phyloP scores from a whole-genome alignment of 2,888 invertebrate species.

The Ophion slaviceki region DNA sequence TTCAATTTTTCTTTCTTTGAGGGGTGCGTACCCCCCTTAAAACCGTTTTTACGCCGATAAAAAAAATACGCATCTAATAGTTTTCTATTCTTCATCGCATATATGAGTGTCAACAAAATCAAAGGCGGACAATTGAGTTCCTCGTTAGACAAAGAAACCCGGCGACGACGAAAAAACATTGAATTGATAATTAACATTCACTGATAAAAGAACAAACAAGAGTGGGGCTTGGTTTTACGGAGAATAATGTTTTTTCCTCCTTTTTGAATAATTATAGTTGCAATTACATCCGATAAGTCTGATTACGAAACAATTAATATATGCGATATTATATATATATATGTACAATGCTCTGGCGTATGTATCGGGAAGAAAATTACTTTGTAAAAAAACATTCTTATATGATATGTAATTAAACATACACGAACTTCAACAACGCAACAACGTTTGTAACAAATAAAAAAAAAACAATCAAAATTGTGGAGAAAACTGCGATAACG shows the following conservation, averaged over 20 bases:
- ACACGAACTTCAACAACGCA: constrained; percentile 29
- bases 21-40: too few species aligned
- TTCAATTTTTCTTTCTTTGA: too few species aligned
- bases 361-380: constrained; percentile 54
- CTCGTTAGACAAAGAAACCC: neutral
- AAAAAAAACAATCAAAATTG: constrained; percentile 8
- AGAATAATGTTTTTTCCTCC: constrained; percentile 36
- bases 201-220: constrained; percentile 33
- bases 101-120: too few species aligned
- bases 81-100: too few species aligned
- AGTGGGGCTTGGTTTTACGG: constrained; percentile 34
- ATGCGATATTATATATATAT: constrained; percentile 61
- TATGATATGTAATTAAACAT: constrained; percentile 62
- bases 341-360: constrained; percentile 55
- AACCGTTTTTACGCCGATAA: too few species aligned
- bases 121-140: too few species aligned
- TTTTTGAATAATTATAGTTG: constrained; percentile 61
- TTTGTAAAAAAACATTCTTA: constrained; percentile 64
- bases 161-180: neutral
- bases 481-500: constrained; percentile 8
- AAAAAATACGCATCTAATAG: too few species aligned
- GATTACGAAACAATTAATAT: constrained; percentile 66
- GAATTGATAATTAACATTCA: constrained; percentile 43
- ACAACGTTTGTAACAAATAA: neutral
- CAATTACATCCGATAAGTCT: constrained; percentile 67